Conservation (phyloP, 2,888 invertebrate genomes). For the Philopedon plagiatum region DNA sequence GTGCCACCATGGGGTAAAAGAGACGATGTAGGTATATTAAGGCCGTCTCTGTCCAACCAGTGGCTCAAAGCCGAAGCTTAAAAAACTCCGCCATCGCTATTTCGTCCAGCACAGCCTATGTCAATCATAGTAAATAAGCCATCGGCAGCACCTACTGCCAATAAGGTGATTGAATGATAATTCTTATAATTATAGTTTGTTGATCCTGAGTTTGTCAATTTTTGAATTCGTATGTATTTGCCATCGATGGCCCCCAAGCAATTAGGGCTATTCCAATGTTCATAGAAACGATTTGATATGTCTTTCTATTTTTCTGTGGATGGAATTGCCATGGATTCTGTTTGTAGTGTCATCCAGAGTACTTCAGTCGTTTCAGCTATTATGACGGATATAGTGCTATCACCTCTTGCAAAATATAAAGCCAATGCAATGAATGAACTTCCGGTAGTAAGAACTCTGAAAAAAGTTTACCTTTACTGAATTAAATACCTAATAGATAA, state of each 20-base stretch:
- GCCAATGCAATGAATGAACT: no score
- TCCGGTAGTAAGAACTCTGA: no score
- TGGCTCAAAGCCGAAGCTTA: not conserved
- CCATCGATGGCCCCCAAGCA: constrained; percentile 10
- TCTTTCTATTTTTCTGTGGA: constrained; percentile 15
- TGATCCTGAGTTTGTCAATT: constrained; percentile 32
- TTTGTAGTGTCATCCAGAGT: constrained; percentile 18
- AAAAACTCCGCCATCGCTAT: constrained; percentile 59
- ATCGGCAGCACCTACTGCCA: constrained; percentile 59
- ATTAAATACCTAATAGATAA: no score
- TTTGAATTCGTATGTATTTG: constrained; percentile 16
- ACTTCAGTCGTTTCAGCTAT: not conserved
- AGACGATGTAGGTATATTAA: no score
- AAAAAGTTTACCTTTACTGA: no score
- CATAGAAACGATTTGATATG: constrained; percentile 27
- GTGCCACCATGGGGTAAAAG: no score
- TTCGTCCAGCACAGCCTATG: constrained; percentile 58
- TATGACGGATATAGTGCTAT: no score
- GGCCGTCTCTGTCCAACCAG: no score
- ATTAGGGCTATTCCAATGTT: constrained; percentile 19
- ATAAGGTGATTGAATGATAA: constrained; percentile 56
- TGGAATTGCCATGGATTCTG: constrained; percentile 10
- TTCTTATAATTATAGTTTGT: constrained; percentile 36
- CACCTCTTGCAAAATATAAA: no score
- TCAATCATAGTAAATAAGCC: constrained; percentile 59